Conservation (phyloP, 64 coral and sea anemone species). For the Platygyra sinensis region DNA sequence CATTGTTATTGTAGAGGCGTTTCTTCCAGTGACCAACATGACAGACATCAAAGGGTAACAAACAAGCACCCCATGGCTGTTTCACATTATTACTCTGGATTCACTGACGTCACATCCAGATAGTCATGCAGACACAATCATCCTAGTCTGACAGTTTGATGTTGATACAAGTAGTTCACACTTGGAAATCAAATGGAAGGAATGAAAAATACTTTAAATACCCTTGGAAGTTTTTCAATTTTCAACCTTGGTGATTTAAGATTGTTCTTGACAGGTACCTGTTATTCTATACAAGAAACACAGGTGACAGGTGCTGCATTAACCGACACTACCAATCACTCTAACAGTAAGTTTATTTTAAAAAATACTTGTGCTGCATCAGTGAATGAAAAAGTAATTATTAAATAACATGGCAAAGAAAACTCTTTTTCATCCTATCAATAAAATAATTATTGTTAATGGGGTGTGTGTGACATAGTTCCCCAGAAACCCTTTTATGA, state of each 20-base stretch:
- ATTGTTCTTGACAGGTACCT: conserved; percentile 21
- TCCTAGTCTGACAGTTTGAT: no score
- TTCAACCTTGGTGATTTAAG: background rate
- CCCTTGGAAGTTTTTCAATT: background rate
- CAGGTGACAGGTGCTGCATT: background rate
- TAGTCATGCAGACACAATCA: no score
- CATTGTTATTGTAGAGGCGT: background rate
- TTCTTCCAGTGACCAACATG: background rate
- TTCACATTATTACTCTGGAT: background rate
- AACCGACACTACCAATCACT: background rate
- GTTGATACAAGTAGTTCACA: no score
- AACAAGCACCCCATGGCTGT: background rate
- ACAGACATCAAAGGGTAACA: background rate
- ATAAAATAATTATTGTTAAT: no score
- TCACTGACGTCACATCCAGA: background rate
- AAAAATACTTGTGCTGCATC: background rate
- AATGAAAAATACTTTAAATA: background rate
- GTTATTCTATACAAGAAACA: conserved; percentile 3
- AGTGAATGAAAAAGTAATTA: no score
- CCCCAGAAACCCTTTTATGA: no score
- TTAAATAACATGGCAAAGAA: no score
- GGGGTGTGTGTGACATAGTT: no score
- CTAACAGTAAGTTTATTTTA: background rate
- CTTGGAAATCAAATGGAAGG: no score
- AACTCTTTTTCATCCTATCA: no score